A percentile compares a stretch with the other conserved stretches of the same genome.
phyloP scores from a whole-genome alignment of 2,797 vertebrate genomes.

The Rhinophrynus dorsalis region DNA sequence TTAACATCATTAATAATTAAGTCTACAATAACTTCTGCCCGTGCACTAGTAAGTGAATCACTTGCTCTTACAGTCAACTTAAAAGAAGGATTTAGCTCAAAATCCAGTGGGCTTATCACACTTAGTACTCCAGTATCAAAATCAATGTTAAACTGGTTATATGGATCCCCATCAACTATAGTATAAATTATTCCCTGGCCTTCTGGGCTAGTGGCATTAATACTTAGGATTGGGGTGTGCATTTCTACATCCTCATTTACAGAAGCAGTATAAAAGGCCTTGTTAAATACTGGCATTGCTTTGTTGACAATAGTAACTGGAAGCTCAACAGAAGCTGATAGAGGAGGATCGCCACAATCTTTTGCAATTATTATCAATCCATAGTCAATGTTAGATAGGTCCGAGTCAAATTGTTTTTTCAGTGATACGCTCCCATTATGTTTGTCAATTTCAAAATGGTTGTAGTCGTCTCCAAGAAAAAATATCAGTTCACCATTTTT shows the following conservation, averaged over 20 bases:
- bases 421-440: constrained; percentile 81
- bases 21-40: constrained; percentile 90
- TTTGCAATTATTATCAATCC: constrained; percentile 83
- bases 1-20: constrained; percentile 87
- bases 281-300: constrained; percentile 97
- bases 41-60: constrained; percentile 89
- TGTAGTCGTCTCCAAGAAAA: constrained; percentile 84
- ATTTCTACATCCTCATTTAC: constrained; percentile 87
- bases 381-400: constrained; percentile 94
- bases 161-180: constrained; percentile 88
- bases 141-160: constrained; percentile 89
- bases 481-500: constrained; percentile 92
- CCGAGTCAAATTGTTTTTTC: constrained; percentile 88
- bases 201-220: constrained; percentile 95
- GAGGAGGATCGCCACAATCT: constrained; percentile 84
- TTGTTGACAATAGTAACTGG: constrained; percentile 97
- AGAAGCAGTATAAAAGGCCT: constrained; percentile 86
- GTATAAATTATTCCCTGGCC: constrained; percentile 96
- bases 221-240: constrained; percentile 87
- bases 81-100: constrained; percentile 80
- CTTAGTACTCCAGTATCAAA: constrained; percentile 95
- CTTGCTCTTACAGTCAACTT: constrained; percentile 89
- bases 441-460: constrained; percentile 91
- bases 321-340: constrained; percentile 84
- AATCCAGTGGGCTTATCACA: constrained; percentile 86